These are phyloP conservation scores for Byasa hedistus DNA, from an alignment of 2,888 invertebrate genomes.

Conservation along the genomic window DNA sequence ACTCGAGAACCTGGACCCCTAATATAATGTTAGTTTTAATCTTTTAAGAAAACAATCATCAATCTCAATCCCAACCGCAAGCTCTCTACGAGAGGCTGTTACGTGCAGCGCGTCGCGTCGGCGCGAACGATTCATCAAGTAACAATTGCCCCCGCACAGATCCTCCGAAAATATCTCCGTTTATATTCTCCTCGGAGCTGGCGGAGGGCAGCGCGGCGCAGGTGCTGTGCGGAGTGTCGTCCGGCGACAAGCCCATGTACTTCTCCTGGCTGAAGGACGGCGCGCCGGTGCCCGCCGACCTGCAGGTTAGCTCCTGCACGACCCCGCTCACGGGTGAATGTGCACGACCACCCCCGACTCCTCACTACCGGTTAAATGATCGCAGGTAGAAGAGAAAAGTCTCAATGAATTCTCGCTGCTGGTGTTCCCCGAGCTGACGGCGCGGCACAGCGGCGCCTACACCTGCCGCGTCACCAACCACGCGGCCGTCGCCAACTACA, in stretches of 20 bases:
- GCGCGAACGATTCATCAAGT: too few species aligned
- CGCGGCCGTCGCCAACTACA: slow-evolving; percentile 83
- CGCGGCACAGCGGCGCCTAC: slow-evolving; percentile 84
- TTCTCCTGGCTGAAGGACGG: slow-evolving; percentile 85
- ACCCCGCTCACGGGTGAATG: neutral
- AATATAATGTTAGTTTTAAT: too few species aligned
- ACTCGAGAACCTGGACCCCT: too few species aligned
- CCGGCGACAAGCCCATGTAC: slow-evolving; percentile 84
- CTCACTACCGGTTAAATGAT: slow-evolving; percentile 23
- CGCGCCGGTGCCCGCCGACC: slow-evolving; percentile 77
- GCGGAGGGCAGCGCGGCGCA: slow-evolving; percentile 90
- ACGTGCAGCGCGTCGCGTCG: too few species aligned
- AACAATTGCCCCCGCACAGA: slow-evolving; percentile 53
- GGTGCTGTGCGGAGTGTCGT: slow-evolving; percentile 88
- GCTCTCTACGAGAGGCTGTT: too few species aligned
- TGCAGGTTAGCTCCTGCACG: slow-evolving; percentile 71
- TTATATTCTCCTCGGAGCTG: slow-evolving; percentile 89
- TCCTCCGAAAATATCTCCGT: slow-evolving; percentile 92
- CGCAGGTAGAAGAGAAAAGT: slow-evolving; percentile 82
- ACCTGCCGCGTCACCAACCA: slow-evolving; percentile 85
- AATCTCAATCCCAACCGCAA: too few species aligned
- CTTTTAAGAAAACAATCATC: too few species aligned
- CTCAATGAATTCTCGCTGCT: slow-evolving; percentile 85
- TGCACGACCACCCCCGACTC: neutral
- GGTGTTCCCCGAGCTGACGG: slow-evolving; percentile 83